phyloP scores from a whole-genome alignment of 2,797 vertebrate genomes.

The Sternotherus odoratus region DNA sequence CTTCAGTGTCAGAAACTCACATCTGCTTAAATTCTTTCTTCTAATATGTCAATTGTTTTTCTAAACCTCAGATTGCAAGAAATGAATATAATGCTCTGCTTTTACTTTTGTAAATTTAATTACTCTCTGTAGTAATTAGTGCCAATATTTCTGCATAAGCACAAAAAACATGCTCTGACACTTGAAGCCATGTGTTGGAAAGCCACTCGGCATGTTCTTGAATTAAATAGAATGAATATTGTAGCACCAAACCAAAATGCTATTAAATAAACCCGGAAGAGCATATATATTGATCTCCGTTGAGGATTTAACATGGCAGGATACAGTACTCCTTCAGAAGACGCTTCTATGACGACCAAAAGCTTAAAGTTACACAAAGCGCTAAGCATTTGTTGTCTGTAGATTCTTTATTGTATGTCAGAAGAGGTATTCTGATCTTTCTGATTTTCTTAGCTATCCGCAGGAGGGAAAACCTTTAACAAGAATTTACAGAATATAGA shows the following conservation, averaged over 20 bases:
- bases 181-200: neutral
- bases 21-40: neutral
- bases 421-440: neutral
- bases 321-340: neutral
- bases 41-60: neutral
- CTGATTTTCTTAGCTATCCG: neutral
- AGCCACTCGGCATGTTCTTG: neutral
- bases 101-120: conserved; percentile 9
- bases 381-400: neutral
- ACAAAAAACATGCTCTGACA: neutral
- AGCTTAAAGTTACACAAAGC: neutral
- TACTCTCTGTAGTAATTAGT: neutral
- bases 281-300: neutral
- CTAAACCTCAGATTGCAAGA: neutral
- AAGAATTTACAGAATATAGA: neutral
- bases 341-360: neutral
- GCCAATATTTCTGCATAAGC: conserved; percentile 1
- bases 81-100: neutral
- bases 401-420: neutral
- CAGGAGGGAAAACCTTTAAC: neutral
- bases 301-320: neutral
- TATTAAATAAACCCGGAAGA: neutral
- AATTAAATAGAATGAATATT: conserved; percentile 1
- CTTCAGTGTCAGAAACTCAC: neutral
- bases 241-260: neutral